Evolutionary conservation across 2,113 vertebrate genomes (phyloP).

Genomic region (Petromus typicus): DNA sequence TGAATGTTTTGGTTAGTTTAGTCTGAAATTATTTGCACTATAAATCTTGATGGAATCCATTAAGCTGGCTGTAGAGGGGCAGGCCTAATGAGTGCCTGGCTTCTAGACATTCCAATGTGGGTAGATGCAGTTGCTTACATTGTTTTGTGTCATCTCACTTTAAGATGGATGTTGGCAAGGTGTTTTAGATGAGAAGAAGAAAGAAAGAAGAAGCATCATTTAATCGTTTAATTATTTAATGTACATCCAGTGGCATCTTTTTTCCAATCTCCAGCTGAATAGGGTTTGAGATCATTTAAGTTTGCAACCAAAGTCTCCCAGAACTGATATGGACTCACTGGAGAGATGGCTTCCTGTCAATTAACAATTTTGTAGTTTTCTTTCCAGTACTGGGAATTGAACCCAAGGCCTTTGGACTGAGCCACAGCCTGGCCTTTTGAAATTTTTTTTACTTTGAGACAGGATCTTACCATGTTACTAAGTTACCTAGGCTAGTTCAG

Average conservation of each 20-base stretch:
- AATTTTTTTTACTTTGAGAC: background rate
- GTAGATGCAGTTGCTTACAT: background rate
- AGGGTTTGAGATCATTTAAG: background rate
- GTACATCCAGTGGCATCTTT: background rate
- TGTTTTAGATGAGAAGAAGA: background rate
- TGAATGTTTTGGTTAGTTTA: slow-evolving; percentile 47
- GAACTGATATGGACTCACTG: background rate
- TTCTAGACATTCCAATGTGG: background rate
- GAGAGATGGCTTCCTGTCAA: background rate
- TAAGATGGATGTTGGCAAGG: background rate
- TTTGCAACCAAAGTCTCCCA: background rate
- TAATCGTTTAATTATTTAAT: background rate
- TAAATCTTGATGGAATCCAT: slow-evolving; percentile 12
- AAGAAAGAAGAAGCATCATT: background rate
- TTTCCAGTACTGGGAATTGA: background rate
- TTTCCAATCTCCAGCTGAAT: background rate
- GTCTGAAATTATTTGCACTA: slow-evolving; percentile 38
- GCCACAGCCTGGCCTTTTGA: background rate
- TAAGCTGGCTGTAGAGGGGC: background rate
- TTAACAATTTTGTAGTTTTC: background rate
- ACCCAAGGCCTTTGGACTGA: background rate
- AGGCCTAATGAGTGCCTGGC: background rate
- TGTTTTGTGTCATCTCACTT: background rate
- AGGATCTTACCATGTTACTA: background rate
- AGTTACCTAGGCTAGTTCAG: background rate